Percentiles rank a stretch among this genome's conserved stretches.
phyloP scores from a whole-genome alignment of 2,113 vertebrate species.

The Pelmatolapia mariae region DNA sequence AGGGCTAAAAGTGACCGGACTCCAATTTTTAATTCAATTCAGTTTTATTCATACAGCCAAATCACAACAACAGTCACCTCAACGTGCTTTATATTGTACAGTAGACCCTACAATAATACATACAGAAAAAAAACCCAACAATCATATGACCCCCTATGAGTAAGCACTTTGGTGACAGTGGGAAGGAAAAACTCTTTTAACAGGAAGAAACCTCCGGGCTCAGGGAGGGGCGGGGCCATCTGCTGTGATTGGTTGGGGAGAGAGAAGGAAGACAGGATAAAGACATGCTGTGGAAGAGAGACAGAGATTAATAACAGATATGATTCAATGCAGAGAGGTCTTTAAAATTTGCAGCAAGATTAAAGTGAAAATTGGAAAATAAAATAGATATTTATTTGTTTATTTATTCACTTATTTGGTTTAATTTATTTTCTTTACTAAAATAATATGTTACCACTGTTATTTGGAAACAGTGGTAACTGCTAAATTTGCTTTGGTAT shows the following conservation, averaged over 20 bases:
- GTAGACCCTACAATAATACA: neutral
- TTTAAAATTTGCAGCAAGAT: too few relatives aligned
- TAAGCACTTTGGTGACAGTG: neutral
- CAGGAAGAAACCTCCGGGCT: neutral
- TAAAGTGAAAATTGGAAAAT: neutral
- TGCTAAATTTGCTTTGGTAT: fast-evolving
- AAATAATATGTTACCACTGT: neutral
- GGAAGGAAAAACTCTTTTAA: neutral
- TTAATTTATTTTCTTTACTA: neutral
- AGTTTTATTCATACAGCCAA: neutral
- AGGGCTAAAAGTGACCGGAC: neutral
- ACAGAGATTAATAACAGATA: fast-evolving
- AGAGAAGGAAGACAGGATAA: neutral
- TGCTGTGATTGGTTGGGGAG: fast-evolving
- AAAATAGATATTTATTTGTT: fast-evolving
- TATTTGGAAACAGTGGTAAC: neutral
- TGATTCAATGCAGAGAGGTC: neutral
- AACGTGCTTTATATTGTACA: neutral
- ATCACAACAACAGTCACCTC: fast-evolving
- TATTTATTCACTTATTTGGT: neutral
- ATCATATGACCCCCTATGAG: neutral
- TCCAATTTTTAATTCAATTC: neutral
- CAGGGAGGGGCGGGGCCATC: neutral
- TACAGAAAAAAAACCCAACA: neutral
- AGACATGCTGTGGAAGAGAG: neutral